Conservation (phyloP, 2,797 vertebrate species). For the Brachyrhaphis roseni region DNA sequence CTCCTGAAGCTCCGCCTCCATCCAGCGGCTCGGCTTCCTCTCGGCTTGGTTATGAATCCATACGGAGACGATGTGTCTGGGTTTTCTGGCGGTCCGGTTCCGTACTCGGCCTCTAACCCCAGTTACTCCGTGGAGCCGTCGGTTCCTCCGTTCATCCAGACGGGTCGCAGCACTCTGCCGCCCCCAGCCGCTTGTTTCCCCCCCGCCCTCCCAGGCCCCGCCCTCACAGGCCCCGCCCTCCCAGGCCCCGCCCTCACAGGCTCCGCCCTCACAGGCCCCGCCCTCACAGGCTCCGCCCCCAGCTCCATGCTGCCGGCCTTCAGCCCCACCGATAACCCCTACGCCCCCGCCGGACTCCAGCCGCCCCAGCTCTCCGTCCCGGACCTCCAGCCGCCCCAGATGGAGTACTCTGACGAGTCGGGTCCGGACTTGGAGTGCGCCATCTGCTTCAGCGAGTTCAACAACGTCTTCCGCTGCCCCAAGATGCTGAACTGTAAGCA, state of each 20-base stretch:
- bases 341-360: constrained; percentile 20
- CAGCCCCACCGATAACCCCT: constrained; percentile 12
- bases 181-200: rapidly evolving
- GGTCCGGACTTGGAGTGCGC: constrained; percentile 81
- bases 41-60: constrained; percentile 50
- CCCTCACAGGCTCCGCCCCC: neutral
- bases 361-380: constrained; percentile 40
- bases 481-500: constrained; percentile 83
- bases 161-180: constrained; percentile 9
- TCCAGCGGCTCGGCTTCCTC: neutral
- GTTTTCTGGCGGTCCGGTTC: neutral
- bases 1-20: constrained; percentile 7
- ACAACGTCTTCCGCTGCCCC: constrained; percentile 85
- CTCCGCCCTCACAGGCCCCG: neutral
- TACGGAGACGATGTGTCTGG: neutral
- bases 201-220: neutral
- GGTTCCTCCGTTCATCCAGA: constrained; percentile 1
- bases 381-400: constrained; percentile 4
- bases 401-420: constrained; percentile 8
- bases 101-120: neutral
- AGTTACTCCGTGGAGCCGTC: rapidly evolving
- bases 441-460: constrained; percentile 85
- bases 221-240: neutral
- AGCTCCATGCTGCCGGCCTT: neutral
- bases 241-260: neutral